A percentile compares a stretch with the other conserved stretches of the same genome.
Evolutionary conservation across 2,113 vertebrate genomes (phyloP).

Genomic region (Pluvialis apricaria): DNA sequence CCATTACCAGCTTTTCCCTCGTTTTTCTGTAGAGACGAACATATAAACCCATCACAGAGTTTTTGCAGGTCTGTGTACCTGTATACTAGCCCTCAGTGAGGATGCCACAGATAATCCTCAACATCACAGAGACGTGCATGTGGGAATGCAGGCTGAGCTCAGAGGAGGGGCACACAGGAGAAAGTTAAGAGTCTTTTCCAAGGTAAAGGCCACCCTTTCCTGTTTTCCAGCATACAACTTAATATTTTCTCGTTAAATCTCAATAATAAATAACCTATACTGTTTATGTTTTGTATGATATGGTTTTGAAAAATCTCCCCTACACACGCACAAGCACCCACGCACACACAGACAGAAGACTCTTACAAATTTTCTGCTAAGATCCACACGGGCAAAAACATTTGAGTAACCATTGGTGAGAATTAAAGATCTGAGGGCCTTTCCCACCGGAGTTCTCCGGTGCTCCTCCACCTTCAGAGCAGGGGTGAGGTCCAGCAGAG

Average conservation of each 20-base stretch:
- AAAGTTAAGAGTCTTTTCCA: background rate
- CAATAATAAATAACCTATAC: background rate
- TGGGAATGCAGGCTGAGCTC: background rate
- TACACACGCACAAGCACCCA: background rate
- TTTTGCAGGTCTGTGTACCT: background rate
- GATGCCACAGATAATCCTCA: background rate
- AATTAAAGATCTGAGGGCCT: background rate
- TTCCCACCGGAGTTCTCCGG: background rate
- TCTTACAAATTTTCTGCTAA: background rate
- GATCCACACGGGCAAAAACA: background rate
- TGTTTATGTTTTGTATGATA: background rate
- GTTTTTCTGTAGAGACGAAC: background rate
- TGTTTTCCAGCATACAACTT: background rate
- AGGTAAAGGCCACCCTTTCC: background rate
- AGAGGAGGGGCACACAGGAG: background rate
- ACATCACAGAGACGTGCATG: background rate
- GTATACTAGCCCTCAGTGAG: background rate
- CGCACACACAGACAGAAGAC: background rate
- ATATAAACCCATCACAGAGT: background rate
- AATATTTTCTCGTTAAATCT: background rate
- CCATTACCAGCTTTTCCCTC: background rate
- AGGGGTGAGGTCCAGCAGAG: background rate
- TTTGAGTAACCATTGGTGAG: background rate
- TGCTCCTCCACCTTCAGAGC: background rate
- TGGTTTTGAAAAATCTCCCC: background rate